Evolutionary conservation across 2,797 vertebrate genomes (phyloP), one percentile per base, ranked within the genome.

Genomic region (Eleutherodactylus coqui): DNA sequence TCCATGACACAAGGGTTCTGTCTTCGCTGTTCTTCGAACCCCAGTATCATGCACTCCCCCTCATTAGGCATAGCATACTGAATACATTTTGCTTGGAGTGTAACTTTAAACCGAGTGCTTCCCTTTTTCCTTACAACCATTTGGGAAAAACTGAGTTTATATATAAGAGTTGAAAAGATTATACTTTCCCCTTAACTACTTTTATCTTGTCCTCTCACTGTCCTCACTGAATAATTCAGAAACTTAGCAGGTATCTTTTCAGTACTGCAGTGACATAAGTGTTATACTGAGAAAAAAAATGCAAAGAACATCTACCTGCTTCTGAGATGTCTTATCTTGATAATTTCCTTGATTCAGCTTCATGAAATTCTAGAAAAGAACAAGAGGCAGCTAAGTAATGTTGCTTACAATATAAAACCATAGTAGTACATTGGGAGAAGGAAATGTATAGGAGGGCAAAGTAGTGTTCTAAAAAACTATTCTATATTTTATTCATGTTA

Each of bases 201-300:
- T 82, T 70, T 82, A 70, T 82, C 79, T 51, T 82, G 79, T 82
- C 79, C 62, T 70, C 45, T 67, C 79, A 27, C 43, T 82, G 79
- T 67, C 79, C 79, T 82, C 79, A 72, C 79, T 82, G 79, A 82
- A 82, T 82, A 53, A 82, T 82, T 82, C 47, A 82, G 29, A 55
- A 38, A 53, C 64, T 53, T 82, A 82, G 67, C 64, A 82, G 79
- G 79, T 82, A 70, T 70, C 64, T 72, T 82, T 82, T 67, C 79
- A 70, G 60, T 53, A 51, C 79, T 72, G 64, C 64, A 38, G 60
- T 70, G 64, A 82, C 79, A 82, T 47, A 82, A 69, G 62, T 70
- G 79, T 45, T 19, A 72, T 72, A 55, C 47, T 69, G 47, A 82
- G 79, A 36, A 82, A 55, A 82, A 55, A 69, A 82, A 72, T 62